Base-by-base conservation (phyloP, 1,140 invertebrate species). In the Nilaparvata lugens region DNA sequence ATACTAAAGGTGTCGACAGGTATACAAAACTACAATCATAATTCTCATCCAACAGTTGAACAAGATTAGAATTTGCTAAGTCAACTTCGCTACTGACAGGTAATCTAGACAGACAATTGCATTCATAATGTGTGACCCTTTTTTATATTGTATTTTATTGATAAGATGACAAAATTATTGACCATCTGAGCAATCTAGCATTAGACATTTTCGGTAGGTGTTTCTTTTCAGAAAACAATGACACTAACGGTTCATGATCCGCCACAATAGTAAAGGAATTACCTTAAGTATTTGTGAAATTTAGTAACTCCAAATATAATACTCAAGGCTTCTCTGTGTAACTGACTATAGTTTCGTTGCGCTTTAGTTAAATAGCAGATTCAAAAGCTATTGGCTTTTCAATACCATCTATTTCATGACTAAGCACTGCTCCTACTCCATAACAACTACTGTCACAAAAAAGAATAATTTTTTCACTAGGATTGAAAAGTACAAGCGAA, bases 311-410 rank as follows among this genome's bases (percentile, higher is more conserved):
- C 72, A 64, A 68, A 75, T 16, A 76, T 58, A 11, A 78, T 70
- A 1, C 63, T 59, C 9, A 80, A 60, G 21, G 68, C 71, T 66
- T 82, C 78, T 61, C 73, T 76, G 42, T 82, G 74, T 18, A 77
- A 70, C 61, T 77, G 75, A 11, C 72, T 62, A 57, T 81, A 80
- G 59, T 74, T 76, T 56, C 64, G 59, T 60, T 80, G 75, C 11
- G 76, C 65, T 16, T 56, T 11, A 24, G 62, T 66, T 25, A 79
- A 58, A 69, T 66, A 31, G 68, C 51, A 14, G 74, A 77, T 18
- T 65, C 69, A 67, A 65, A 75, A 18, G 65, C 65, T 55, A 79
- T 71, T 7, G 72, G 71, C 38, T 61, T 52, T 57, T 74, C 71
- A 7, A 51, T 57, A 16, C 68, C 69, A 60, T 72, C 65, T 19